Base-by-base conservation (phyloP, 2,888 invertebrate species). In the Apotomis capreana region DNA sequence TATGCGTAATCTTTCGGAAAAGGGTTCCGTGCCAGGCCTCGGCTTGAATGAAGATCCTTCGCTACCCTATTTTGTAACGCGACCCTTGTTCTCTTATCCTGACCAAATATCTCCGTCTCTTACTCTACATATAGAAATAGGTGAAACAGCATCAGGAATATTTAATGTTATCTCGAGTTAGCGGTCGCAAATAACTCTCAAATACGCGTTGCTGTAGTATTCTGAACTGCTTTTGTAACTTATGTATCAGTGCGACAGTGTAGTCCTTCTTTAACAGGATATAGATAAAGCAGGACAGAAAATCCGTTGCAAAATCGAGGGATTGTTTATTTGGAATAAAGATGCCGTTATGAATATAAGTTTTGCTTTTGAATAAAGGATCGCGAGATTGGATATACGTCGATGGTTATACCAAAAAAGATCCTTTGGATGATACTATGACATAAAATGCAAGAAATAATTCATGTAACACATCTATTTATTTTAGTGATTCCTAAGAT, bases 1-100 rank as follows among this genome's bases (percentile, higher is more conserved):
- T 88, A 87, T 83, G 87, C 82, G 88, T 90, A 90, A 91, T 90
- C 89, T 90, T 80, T 83, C 76, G 84, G 86, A 88, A 88, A 90
- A 87, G 88, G 90, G 89, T 86, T 83, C 75, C 74, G 75, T 75
- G 73, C 75, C 78, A 74, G 80, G 79, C 77, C 67, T 70, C 80
- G 80, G 80, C 80, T 81, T 68, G 36, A 72, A 68, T 72, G 72
- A 68, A 68, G 68, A 71, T 71, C 68, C 62, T 78, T 78, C 73
- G 76, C 78, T 73, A 74, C 74, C 74, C 73, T 76, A 81, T 81
- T 78, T 76, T 76, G 73, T 55, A 75, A 70, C 75, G 77, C 69
- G 74, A 75, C 75, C 74, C 74, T 78, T 70, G 55, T 54, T 63
- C 67, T 40, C 57, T 52, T 8, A 44, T 65, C 46, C 36, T 49